Percentiles rank a stretch among this genome's conserved stretches.
These are phyloP conservation scores for Xenotilapia flavipinnis DNA, from an alignment of 2,113 vertebrate genomes.

Conservation along the genomic window DNA sequence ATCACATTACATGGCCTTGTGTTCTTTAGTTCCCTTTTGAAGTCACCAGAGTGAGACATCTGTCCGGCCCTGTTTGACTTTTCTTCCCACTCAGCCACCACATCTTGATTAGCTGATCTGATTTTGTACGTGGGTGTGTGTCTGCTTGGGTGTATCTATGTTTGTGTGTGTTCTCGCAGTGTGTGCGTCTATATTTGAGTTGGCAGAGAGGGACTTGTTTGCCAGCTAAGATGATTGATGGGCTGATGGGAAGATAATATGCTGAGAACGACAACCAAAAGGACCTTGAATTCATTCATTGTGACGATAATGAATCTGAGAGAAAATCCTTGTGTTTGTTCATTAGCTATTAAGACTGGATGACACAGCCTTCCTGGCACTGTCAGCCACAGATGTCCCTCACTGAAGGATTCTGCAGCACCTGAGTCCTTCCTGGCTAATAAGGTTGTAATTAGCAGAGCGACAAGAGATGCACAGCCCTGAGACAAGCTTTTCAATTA, in stretches of 20 bases:
- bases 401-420: constrained; percentile 61
- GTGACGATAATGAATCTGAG: constrained; percentile 61
- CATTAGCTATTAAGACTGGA: constrained; percentile 58
- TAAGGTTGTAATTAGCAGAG: constrained; percentile 64
- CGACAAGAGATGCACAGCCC: constrained; percentile 37
- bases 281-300: constrained; percentile 56
- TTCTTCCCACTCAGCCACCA: constrained; percentile 56
- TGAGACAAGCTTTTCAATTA: constrained; percentile 34
- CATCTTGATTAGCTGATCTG: constrained; percentile 67
- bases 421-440: constrained; percentile 63
- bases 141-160: constrained; percentile 1
- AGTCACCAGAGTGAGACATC: constrained; percentile 70
- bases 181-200: constrained; percentile 1
- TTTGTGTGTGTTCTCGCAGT: background rate
- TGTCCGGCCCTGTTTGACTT: constrained; percentile 67
- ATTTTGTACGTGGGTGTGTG: constrained; percentile 37
- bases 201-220: constrained; percentile 37
- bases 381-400: constrained; percentile 65
- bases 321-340: constrained; percentile 67
- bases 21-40: constrained; percentile 67
- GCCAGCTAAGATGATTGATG: constrained; percentile 52
- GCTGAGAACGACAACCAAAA: constrained; percentile 47
- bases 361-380: constrained; percentile 52
- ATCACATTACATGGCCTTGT: constrained; percentile 72
- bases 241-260: constrained; percentile 63